These are phyloP conservation scores for Argopecten irradians DNA, from an alignment of 1,140 invertebrate species.

Conservation along the genomic window DNA sequence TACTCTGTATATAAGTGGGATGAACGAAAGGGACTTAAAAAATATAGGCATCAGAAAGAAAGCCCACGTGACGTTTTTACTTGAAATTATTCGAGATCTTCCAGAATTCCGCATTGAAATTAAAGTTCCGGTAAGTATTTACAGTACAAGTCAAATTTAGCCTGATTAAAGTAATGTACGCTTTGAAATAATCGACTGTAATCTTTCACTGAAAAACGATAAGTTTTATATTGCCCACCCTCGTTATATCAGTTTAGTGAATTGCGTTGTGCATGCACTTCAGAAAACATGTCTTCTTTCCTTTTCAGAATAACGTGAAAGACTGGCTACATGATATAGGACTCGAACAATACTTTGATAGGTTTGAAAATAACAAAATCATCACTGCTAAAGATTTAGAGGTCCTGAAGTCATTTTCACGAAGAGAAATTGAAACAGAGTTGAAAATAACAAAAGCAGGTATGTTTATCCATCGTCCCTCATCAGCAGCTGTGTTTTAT, in stretches of 20 bases:
- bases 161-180: no score
- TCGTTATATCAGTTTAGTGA: no score
- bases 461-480: no score
- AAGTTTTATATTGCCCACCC: no score
- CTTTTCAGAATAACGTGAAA: conserved; percentile 50
- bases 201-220: no score
- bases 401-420: conserved; percentile 59
- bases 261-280: no score
- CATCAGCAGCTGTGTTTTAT: no score
- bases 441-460: conserved; percentile 65
- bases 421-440: conserved; percentile 60
- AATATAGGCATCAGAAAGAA: conserved; percentile 60
- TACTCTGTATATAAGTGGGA: conserved; percentile 64
- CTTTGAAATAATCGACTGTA: no score
- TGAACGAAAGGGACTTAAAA: conserved; percentile 64
- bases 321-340: conserved; percentile 65
- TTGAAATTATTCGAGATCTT: conserved; percentile 56
- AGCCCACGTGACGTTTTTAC: conserved; percentile 56
- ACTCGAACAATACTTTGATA: conserved; percentile 57
- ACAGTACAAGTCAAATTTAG: no score
- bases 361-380: conserved; percentile 64
- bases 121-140: conserved; percentile 62
- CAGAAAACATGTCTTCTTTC: not conserved
- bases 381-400: conserved; percentile 59
- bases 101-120: conserved; percentile 65